phyloP scores from a whole-genome alignment of 1,140 invertebrate genomes.

The Lepidurus apus region DNA sequence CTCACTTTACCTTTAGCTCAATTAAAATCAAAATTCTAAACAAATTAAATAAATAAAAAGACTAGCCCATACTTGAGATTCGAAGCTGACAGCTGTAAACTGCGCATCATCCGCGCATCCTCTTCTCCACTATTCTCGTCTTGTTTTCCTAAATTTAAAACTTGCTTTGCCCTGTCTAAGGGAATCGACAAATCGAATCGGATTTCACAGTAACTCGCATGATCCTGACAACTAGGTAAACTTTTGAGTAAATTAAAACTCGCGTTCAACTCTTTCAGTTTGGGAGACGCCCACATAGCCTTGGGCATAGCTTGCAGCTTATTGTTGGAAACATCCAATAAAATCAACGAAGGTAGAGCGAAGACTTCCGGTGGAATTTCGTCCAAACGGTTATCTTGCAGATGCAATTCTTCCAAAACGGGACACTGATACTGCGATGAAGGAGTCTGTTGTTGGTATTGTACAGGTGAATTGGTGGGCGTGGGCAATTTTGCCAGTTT shows the following conservation, averaged over 20 bases:
- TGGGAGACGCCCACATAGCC: constrained; percentile 78
- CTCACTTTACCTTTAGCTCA: too few species aligned
- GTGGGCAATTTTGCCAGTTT: constrained; percentile 68
- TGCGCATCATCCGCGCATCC: constrained; percentile 35
- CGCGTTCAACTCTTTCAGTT: constrained; percentile 81
- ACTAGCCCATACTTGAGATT: not conserved
- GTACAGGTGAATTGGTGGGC: constrained; percentile 25
- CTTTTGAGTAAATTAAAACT: constrained; percentile 83
- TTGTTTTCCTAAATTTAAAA: constrained; percentile 27
- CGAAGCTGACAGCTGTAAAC: constrained; percentile 28
- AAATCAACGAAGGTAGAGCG: constrained; percentile 65
- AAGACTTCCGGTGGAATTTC: constrained; percentile 73
- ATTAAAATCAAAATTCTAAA: too few species aligned
- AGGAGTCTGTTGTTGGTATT: not conserved
- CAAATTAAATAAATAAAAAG: too few species aligned
- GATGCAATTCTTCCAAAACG: constrained; percentile 78
- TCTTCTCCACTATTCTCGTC: constrained; percentile 27
- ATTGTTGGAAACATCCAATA: constrained; percentile 89
- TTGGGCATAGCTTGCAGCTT: constrained; percentile 75
- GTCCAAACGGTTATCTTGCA: constrained; percentile 80
- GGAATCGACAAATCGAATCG: constrained; percentile 32
- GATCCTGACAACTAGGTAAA: constrained; percentile 54
- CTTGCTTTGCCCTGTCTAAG: constrained; percentile 24
- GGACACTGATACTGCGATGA: constrained; percentile 46
- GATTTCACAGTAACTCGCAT: constrained; percentile 15